A percentile compares a stretch with the other conserved stretches of the same genome.
Conservation (phyloP, 2,888 invertebrate species). For the Microchrysa polita region DNA sequence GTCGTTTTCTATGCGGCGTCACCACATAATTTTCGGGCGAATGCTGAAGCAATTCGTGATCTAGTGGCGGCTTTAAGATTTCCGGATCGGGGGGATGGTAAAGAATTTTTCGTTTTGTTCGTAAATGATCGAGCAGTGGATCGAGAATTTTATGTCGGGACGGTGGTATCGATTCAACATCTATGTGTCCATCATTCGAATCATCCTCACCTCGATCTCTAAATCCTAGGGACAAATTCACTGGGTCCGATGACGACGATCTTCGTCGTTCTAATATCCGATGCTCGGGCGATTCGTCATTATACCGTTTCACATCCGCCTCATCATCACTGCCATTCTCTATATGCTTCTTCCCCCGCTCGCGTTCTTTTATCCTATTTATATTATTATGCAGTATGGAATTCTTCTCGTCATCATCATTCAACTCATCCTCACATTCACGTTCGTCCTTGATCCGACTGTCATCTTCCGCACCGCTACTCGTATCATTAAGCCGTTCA, state of each 20-base stretch:
- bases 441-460: constrained; percentile 57
- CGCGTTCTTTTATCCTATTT: constrained; percentile 50
- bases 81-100: constrained; percentile 78
- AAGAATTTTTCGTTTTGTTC: constrained; percentile 69
- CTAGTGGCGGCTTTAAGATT: constrained; percentile 68
- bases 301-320: constrained; percentile 63
- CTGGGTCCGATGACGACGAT: constrained; percentile 82
- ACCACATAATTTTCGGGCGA: constrained; percentile 87
- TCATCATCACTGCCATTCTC: constrained; percentile 58
- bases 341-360: constrained; percentile 46
- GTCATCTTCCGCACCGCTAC: constrained; percentile 50
- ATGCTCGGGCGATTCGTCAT: constrained; percentile 55
- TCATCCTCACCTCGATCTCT: constrained; percentile 70
- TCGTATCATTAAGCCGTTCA: constrained; percentile 49
- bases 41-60: constrained; percentile 76
- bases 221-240: constrained; percentile 76
- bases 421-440: constrained; percentile 57
- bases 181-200: constrained; percentile 68
- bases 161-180: constrained; percentile 67
- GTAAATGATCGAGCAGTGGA: constrained; percentile 64
- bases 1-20: constrained; percentile 84
- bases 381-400: constrained; percentile 47
- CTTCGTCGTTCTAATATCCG: constrained; percentile 69
- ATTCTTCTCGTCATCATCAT: constrained; percentile 36
- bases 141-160: constrained; percentile 55